Percentiles rank a stretch among this genome's conserved stretches.
Conservation (phyloP, 2,888 invertebrate genomes). For the Pogonocherus hispidulus region DNA sequence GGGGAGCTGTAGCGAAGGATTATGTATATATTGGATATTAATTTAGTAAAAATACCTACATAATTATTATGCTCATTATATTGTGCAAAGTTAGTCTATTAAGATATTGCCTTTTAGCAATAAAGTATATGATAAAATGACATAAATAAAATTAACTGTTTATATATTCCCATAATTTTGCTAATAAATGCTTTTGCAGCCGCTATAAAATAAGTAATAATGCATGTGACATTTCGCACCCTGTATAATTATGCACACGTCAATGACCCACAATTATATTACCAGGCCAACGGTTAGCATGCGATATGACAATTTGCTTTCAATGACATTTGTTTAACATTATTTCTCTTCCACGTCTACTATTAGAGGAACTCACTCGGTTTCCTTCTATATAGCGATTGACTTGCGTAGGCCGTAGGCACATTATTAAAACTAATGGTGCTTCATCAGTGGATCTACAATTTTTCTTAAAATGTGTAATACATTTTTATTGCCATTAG, state of each 20-base stretch:
- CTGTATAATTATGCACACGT: constrained; percentile 16
- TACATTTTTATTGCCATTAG: too few relatives aligned
- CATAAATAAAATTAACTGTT: not conserved
- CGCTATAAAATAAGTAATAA: not conserved
- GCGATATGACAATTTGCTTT: constrained; percentile 19
- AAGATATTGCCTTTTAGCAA: not conserved
- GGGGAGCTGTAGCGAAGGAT: too few relatives aligned
- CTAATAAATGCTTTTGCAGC: not conserved
- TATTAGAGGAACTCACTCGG: too few relatives aligned
- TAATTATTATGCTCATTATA: too few relatives aligned
- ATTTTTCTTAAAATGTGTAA: too few relatives aligned
- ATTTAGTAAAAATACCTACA: too few relatives aligned
- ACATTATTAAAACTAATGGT: too few relatives aligned
- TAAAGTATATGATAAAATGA: not conserved
- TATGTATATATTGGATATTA: too few relatives aligned
- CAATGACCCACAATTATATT: constrained; percentile 28
- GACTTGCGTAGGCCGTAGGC: too few relatives aligned
- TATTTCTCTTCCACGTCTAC: constrained; percentile 2
- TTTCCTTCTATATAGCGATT: too few relatives aligned
- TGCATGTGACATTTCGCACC: not conserved
- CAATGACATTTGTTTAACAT: constrained; percentile 16
- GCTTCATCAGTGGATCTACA: too few relatives aligned
- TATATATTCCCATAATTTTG: not conserved
- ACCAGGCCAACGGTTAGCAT: constrained; percentile 3
- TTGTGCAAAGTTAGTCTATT: not conserved